Base-by-base conservation (phyloP, 2,888 invertebrate genomes). In the Thelaira solivaga region DNA sequence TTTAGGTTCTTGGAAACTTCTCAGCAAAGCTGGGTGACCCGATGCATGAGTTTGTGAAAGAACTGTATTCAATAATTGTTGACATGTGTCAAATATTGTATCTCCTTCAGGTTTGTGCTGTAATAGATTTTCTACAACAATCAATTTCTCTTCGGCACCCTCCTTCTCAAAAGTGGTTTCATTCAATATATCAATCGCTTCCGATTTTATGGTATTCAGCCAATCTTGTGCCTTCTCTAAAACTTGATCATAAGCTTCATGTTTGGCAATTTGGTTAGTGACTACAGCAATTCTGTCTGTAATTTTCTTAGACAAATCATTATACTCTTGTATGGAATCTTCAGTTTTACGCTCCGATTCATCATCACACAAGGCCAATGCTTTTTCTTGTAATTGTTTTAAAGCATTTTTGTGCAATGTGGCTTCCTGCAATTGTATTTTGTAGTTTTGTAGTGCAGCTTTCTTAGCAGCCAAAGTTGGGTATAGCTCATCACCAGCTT, bases 391-490 rank as follows among this genome's bases (percentile, higher is more conserved):
- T 4, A 98, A 89, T 83, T 96, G 96, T 81, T 94, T 92, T 24
- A 98, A 89, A 81, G 97, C 94, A 73, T 93, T 94, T 84, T 94
- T 94, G 85, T 97, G 96, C 43, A 96, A 91, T 45, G 92, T 93
- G 7, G 97, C 94, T 87, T 97, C 97, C 89, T 97, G 96, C 34
- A 94, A 91, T 41, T 96, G 90, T 0, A 93, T 92, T 87, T 94
- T 95, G 83, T 94, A 94, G 45, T 93, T 92, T 83, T 97, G 96
- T 2, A 97, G 90, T 36, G 95, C 94, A 22, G 94, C 92, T 89
- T 97, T 97, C 90, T 98, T 98, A 83, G 97, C 96, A 1, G 94
- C 93, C 55, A 98, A 90, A 0, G 94, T 95, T 1, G 96, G 92
- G 83, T 95, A 93, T 3, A 95, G 89, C 81, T 94, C 93, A 62